phyloP scores from a whole-genome alignment of 2,888 invertebrate genomes.

The Scaptomyza tumidula region DNA sequence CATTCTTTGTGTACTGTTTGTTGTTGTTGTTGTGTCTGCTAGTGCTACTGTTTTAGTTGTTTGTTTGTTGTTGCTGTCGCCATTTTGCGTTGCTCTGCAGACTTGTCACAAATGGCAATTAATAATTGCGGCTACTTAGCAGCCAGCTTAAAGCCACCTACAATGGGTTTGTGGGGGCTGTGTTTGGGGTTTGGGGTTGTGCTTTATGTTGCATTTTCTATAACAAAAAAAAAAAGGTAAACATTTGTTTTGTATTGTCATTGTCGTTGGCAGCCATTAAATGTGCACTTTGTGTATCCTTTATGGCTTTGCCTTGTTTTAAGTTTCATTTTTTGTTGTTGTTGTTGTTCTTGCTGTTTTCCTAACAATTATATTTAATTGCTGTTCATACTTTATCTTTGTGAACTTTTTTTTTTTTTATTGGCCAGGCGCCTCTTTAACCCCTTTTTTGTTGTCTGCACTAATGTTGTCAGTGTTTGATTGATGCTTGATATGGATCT shows the following conservation, averaged over 20 bases:
- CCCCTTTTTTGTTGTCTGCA: constrained; percentile 28
- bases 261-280: constrained; percentile 43
- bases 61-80: constrained; percentile 40
- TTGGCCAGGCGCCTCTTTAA: constrained; percentile 35
- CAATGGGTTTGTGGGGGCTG: neutral
- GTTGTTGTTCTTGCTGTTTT: constrained; percentile 34
- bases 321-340: constrained; percentile 11
- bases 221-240: constrained; percentile 44
- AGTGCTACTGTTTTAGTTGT: constrained; percentile 38
- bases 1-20: constrained; percentile 44
- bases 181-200: neutral
- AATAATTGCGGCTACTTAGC: constrained; percentile 76
- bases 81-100: constrained; percentile 55
- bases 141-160: constrained; percentile 7
- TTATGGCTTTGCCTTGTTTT: constrained; percentile 69
- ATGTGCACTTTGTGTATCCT: constrained; percentile 68
- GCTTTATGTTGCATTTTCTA: constrained; percentile 35
- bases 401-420: constrained; percentile 45
- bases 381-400: constrained; percentile 19
- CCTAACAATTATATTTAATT: constrained; percentile 71
- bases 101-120: constrained; percentile 71
- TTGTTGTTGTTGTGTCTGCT: constrained; percentile 48
- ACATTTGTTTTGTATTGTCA: constrained; percentile 62
- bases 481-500: constrained; percentile 55
- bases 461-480: constrained; percentile 67